phyloP scores from a whole-genome alignment of 2,797 vertebrate genomes.

The Acipenser ruthenus region DNA sequence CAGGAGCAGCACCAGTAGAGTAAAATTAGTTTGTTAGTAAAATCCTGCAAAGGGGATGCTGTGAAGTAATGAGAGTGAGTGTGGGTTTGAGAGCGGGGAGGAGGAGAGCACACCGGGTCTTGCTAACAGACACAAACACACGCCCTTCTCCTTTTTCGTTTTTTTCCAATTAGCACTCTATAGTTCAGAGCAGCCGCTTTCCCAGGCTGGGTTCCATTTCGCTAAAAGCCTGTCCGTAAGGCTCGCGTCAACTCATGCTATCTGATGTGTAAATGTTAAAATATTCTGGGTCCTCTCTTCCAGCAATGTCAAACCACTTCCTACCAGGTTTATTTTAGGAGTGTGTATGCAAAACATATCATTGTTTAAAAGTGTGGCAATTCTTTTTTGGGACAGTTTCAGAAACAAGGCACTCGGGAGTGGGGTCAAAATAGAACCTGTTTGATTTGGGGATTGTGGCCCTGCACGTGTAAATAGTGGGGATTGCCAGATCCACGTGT shows the following conservation, averaged over 20 bases:
- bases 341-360: slow-evolving; percentile 19
- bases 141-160: slow-evolving; percentile 31
- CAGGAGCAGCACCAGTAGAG: too few species aligned
- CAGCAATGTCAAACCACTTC: slow-evolving; percentile 25
- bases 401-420: too few species aligned
- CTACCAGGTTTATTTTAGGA: slow-evolving; percentile 29
- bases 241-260: slow-evolving; percentile 20
- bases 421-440: too few species aligned
- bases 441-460: too few species aligned
- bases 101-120: too few species aligned
- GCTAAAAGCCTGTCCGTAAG: slow-evolving; percentile 24
- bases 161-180: slow-evolving; percentile 52
- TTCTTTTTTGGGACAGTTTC: not conserved
- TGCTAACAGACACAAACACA: too few species aligned
- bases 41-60: too few species aligned
- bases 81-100: not conserved
- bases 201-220: slow-evolving; percentile 5
- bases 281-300: slow-evolving; percentile 23
- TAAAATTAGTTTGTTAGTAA: too few species aligned
- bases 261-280: slow-evolving; percentile 28
- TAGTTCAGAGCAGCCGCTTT: slow-evolving; percentile 33
- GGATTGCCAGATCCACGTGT: too few species aligned
- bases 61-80: too few species aligned
- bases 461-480: too few species aligned
- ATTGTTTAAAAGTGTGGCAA: slow-evolving; percentile 24